These are phyloP conservation scores for Phyllotreta cruciferae DNA, from an alignment of 2,888 invertebrate genomes.

Conservation along the genomic window DNA sequence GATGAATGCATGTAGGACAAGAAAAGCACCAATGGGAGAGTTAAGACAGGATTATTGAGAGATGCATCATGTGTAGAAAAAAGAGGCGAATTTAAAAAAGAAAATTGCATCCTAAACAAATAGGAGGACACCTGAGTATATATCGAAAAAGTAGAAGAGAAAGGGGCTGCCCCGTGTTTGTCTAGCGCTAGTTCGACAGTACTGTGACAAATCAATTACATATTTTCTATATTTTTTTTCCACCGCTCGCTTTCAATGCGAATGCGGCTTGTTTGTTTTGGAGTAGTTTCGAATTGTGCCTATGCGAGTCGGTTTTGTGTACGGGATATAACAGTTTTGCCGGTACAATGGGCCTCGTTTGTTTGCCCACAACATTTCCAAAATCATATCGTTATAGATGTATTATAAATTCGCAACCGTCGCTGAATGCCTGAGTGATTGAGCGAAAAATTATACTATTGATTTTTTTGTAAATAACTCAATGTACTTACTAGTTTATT, in stretches of 20 bases:
- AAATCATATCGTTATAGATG: too few species aligned
- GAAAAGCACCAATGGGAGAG: too few species aligned
- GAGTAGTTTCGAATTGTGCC: constrained; percentile 21
- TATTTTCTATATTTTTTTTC: constrained; percentile 40
- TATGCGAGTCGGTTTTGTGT: constrained; percentile 13
- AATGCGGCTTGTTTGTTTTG: constrained; percentile 47
- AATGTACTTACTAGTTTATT: too few species aligned
- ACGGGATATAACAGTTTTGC: not conserved
- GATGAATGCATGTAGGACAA: too few species aligned
- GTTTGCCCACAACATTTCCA: constrained; percentile 17
- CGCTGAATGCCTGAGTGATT: too few species aligned
- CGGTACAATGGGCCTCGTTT: constrained; percentile 3
- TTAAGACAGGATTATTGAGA: too few species aligned
- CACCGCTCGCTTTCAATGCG: too few species aligned
- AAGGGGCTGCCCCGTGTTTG: constrained; percentile 30
- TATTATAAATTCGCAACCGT: too few species aligned
- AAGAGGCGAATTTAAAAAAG: constrained; percentile 6
- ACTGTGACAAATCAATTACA: constrained; percentile 51
- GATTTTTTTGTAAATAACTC: too few species aligned
- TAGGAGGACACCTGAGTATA: constrained; percentile 38
- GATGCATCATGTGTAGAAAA: too few species aligned
- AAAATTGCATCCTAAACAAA: constrained; percentile 31
- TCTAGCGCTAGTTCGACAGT: constrained; percentile 34
- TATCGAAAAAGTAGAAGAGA: constrained; percentile 28
- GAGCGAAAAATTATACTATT: too few species aligned